Conservation (phyloP, 30 jellyfish, hydroid and myxozoan species). For the Sanderia malayensis region DNA sequence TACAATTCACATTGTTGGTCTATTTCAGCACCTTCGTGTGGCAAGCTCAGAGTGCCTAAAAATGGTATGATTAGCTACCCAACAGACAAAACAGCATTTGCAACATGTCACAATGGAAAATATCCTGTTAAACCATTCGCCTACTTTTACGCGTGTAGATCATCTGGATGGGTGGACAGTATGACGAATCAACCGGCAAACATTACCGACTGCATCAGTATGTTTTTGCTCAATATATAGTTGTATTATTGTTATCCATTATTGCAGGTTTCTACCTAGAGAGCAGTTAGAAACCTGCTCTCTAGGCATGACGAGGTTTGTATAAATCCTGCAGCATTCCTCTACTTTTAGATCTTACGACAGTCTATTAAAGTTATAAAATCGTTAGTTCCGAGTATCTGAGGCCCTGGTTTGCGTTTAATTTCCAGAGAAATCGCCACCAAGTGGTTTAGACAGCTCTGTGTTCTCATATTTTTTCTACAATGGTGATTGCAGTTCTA, state of each 20-base stretch:
- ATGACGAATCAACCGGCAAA: background rate
- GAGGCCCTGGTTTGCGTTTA: too few species aligned
- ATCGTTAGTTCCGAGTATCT: too few species aligned
- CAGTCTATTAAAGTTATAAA: too few species aligned
- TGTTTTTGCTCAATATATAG: too few species aligned
- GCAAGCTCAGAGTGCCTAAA: slow-evolving; percentile 38
- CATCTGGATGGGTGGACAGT: slow-evolving; percentile 12
- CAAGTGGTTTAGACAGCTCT: slow-evolving; percentile 43
- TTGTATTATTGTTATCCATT: too few species aligned
- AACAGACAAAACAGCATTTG: background rate
- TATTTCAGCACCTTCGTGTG: slow-evolving; percentile 60
- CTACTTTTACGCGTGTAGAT: slow-evolving; percentile 36
- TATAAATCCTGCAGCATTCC: too few species aligned
- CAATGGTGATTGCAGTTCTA: slow-evolving; percentile 62
- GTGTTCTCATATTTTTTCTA: slow-evolving; percentile 22
- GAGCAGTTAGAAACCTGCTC: too few species aligned
- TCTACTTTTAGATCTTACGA: too few species aligned
- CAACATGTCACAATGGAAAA: slow-evolving; percentile 25
- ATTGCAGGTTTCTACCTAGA: too few species aligned
- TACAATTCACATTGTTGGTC: too few species aligned
- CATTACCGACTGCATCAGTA: background rate
- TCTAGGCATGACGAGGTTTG: too few species aligned
- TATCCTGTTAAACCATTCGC: slow-evolving; percentile 43
- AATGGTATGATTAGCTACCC: slow-evolving; percentile 39
- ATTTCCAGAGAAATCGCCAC: slow-evolving; percentile 53